Percentiles rank a stretch among this genome's conserved stretches.
phyloP scores from a whole-genome alignment of 2,888 invertebrate species.

The Platycheirus rosarum region DNA sequence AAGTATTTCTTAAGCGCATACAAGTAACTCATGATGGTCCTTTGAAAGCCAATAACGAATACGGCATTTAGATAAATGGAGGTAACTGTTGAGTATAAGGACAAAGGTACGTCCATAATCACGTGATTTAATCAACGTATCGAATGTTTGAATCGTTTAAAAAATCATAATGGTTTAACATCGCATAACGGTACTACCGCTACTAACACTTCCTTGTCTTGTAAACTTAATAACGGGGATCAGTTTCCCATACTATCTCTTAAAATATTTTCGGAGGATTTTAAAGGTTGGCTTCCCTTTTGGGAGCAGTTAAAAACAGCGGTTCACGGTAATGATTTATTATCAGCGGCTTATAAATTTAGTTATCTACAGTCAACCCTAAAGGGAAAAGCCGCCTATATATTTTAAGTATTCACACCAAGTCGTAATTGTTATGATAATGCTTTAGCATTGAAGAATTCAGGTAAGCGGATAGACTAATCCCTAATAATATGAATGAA shows the following conservation, averaged over 20 bases:
- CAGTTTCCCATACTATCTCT: conserved; percentile 10
- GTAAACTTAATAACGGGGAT: conserved; percentile 20
- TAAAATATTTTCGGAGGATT: conserved; percentile 28
- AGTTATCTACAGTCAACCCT: too few relatives aligned
- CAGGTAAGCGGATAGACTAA: conserved; percentile 25
- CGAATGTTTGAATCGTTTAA: conserved; percentile 33
- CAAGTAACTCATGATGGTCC: not conserved
- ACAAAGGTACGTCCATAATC: conserved; percentile 29
- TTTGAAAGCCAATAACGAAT: conserved; percentile 8
- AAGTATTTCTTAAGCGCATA: not conserved
- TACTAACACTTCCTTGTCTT: not conserved
- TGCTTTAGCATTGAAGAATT: conserved; percentile 30
- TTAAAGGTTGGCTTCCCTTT: conserved; percentile 28
- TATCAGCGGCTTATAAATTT: too few relatives aligned
- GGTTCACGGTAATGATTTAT: too few relatives aligned
- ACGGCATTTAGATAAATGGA: not conserved
- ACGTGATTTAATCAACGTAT: conserved; percentile 27
- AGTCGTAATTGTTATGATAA: conserved; percentile 23
- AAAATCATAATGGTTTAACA: conserved; percentile 7
- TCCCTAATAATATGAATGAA: conserved; percentile 36
- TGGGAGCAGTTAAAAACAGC: conserved; percentile 44
- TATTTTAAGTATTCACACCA: too few relatives aligned
- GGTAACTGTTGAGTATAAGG: conserved; percentile 7
- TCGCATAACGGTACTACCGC: not conserved
- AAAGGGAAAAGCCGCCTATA: too few relatives aligned